A percentile compares a stretch with the other conserved stretches of the same genome.
Conservation (phyloP, 1,140 invertebrate species). For the Acromyrmex charruanus region DNA sequence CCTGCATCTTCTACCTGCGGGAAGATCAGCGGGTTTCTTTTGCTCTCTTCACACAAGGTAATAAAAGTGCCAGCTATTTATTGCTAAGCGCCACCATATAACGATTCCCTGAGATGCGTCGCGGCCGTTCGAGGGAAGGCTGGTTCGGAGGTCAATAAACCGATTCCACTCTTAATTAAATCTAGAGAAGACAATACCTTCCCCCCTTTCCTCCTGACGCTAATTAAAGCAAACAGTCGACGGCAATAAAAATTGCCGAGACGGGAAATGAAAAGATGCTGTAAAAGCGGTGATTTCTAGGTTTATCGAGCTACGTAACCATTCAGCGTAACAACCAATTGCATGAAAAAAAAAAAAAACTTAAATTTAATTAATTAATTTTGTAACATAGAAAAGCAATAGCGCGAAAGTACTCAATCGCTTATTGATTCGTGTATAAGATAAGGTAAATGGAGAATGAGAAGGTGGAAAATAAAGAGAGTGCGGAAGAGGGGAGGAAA, state of each 20-base stretch:
- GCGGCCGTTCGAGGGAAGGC: not conserved
- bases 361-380: conserved; percentile 29
- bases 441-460: conserved; percentile 21
- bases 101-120: conserved; percentile 63
- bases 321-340: not conserved
- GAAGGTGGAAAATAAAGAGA: conserved; percentile 4
- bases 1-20: conserved; percentile 10
- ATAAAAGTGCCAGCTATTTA: conserved; percentile 81
- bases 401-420: conserved; percentile 1
- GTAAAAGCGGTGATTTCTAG: conserved; percentile 74
- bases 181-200: conserved; percentile 78
- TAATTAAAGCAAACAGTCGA: conserved; percentile 84
- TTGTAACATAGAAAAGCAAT: not conserved
- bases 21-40: not conserved
- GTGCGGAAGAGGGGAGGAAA: conserved; percentile 1
- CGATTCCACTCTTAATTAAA: conserved; percentile 84
- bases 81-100: conserved; percentile 77
- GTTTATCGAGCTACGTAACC: conserved; percentile 65
- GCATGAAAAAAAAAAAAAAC: not conserved
- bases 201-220: conserved; percentile 37
- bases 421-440: conserved; percentile 37
- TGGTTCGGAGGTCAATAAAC: conserved; percentile 78
- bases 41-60: conserved; percentile 2
- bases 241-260: conserved; percentile 76
- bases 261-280: conserved; percentile 17